Evolutionary conservation across 2,113 vertebrate species (phyloP).

Genomic region (Manacus vitellinus): DNA sequence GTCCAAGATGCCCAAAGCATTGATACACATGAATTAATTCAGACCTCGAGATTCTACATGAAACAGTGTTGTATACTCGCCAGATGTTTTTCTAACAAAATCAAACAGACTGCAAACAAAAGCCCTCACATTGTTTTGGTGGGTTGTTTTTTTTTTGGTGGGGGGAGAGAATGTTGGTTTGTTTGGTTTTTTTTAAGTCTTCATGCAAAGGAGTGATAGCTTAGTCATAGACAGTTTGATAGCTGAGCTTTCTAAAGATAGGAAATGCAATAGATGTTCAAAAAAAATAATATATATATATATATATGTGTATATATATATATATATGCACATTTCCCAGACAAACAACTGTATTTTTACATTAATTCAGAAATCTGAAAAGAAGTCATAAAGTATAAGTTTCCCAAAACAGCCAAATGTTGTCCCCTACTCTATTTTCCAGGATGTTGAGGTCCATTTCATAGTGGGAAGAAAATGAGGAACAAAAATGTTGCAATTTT

Average conservation of each 20-base stretch:
- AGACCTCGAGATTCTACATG: accelerated
- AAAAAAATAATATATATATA: not conserved
- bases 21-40: not conserved
- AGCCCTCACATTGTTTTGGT: accelerated
- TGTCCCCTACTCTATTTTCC: not conserved
- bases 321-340: not conserved
- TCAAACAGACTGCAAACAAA: not conserved
- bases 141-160: accelerated
- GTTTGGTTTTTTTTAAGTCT: not conserved
- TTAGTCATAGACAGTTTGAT: not conserved
- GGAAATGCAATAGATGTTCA: not conserved
- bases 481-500: not conserved
- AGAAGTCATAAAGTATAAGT: not conserved
- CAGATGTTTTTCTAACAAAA: not conserved
- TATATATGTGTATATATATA: not conserved
- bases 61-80: accelerated
- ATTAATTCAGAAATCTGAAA: not conserved
- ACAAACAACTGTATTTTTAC: not conserved
- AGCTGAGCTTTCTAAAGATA: not conserved
- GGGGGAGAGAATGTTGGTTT: no score
- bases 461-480: not conserved
- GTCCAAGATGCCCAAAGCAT: not conserved
- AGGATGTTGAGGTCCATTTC: not conserved
- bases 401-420: not conserved
- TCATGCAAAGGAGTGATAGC: not conserved